Percentiles rank a stretch among this genome's conserved stretches.
phyloP scores from a whole-genome alignment of 2,888 invertebrate genomes.

The Brachyptera risi region DNA sequence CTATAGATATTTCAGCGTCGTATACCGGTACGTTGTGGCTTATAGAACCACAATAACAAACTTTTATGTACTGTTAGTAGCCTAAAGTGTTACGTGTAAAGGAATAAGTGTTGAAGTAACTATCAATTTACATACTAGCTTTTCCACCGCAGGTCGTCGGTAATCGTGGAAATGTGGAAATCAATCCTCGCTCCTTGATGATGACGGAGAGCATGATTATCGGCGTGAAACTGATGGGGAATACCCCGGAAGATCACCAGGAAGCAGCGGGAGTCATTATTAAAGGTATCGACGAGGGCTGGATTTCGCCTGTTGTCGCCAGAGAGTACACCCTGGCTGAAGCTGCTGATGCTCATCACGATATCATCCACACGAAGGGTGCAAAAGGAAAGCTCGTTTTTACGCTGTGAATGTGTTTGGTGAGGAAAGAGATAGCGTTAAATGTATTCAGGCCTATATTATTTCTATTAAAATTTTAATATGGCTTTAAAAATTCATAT shows the following conservation, averaged over 20 bases:
- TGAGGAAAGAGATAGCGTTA: too few species aligned
- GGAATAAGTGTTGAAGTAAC: too few species aligned
- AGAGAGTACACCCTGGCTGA: constrained; percentile 43
- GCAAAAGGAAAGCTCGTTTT: constrained; percentile 36
- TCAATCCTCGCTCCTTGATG: constrained; percentile 46
- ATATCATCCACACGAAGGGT: constrained; percentile 43
- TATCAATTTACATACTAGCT: too few species aligned
- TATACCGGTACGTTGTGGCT: too few species aligned
- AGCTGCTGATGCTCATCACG: constrained; percentile 44
- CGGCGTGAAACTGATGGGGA: constrained; percentile 40
- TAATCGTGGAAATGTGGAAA: constrained; percentile 43
- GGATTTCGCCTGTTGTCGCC: constrained; percentile 45
- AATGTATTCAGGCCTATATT: too few species aligned
- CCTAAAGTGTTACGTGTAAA: too few species aligned
- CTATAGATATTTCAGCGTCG: too few species aligned
- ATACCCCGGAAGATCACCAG: constrained; percentile 43
- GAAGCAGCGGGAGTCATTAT: constrained; percentile 42
- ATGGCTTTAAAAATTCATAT: too few species aligned
- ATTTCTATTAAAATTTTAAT: too few species aligned
- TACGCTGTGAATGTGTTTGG: constrained; percentile 8
- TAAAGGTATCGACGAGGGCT: constrained; percentile 44
- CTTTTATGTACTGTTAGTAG: too few species aligned
- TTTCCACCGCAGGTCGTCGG: constrained; percentile 48
- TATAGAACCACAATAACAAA: too few species aligned
- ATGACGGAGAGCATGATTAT: constrained; percentile 43